A percentile compares a stretch with the other conserved stretches of the same genome.
phyloP scores from a whole-genome alignment of 2,113 vertebrate genomes.

The Tupaia chinensis region DNA sequence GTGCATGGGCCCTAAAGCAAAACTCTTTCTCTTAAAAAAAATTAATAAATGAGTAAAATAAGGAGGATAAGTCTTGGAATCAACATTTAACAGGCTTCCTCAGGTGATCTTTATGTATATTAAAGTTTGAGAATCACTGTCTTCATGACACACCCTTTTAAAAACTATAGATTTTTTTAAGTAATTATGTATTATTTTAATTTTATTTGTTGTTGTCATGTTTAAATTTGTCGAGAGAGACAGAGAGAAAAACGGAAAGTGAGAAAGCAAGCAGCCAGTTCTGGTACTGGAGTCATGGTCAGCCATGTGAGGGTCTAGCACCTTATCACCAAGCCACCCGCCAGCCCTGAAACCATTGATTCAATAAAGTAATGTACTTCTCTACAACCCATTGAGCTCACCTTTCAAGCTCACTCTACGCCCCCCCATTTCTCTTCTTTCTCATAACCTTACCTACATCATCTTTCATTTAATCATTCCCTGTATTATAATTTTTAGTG shows the following conservation, averaged over 20 bases:
- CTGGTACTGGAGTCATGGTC: too few species aligned
- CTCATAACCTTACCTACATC: neutral
- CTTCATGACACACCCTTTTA: neutral
- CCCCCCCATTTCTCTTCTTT: neutral
- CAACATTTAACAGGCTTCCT: neutral
- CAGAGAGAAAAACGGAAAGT: too few species aligned
- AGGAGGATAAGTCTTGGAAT: neutral
- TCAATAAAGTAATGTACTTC: neutral
- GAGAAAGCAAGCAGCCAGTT: too few species aligned
- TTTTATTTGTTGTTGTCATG: too few species aligned
- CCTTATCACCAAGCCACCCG: too few species aligned
- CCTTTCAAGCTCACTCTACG: neutral
- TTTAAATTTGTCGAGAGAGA: too few species aligned
- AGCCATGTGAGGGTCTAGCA: too few species aligned
- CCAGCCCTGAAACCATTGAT: too few species aligned
- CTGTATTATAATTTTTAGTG: neutral
- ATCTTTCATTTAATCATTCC: neutral
- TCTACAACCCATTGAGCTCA: neutral
- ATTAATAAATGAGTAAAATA: too few species aligned
- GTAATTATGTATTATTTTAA: too few species aligned
- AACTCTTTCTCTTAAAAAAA: too few species aligned
- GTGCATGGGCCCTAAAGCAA: too few species aligned
- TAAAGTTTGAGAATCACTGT: neutral
- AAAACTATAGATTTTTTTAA: neutral
- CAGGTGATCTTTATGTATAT: neutral